These are phyloP conservation scores for Rambutsinella grinnellia DNA, from an alignment of 2,888 invertebrate species.

Conservation along the genomic window DNA sequence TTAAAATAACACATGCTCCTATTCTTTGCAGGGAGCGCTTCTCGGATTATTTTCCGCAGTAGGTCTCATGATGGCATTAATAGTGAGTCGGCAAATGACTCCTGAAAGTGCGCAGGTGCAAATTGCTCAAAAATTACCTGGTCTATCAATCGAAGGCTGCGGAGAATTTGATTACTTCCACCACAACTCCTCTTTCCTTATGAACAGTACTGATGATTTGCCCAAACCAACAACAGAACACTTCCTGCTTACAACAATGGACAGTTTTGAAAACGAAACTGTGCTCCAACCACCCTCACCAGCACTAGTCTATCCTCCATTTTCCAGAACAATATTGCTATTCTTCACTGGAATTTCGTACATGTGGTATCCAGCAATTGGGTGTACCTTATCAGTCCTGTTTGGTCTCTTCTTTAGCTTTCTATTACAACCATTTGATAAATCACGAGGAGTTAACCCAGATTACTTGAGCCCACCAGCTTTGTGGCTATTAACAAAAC, in stretches of 20 bases:
- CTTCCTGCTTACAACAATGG: background rate
- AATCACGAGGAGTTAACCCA: constrained; percentile 42
- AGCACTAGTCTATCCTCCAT: too few species aligned
- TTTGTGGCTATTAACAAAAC: constrained; percentile 38
- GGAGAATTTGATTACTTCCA: constrained; percentile 27
- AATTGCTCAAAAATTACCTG: constrained; percentile 41
- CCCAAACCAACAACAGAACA: constrained; percentile 9
- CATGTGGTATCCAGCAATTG: constrained; percentile 59
- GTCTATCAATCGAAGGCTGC: constrained; percentile 40
- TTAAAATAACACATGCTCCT: too few species aligned
- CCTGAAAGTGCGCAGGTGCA: constrained; percentile 8
- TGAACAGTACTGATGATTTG: constrained; percentile 13
- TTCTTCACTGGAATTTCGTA: constrained; percentile 38
- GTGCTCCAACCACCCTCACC: background rate
- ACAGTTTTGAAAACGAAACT: background rate
- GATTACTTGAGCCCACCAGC: constrained; percentile 57
- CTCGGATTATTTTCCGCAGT: constrained; percentile 39
- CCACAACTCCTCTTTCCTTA: constrained; percentile 22
- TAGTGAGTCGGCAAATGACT: constrained; percentile 22
- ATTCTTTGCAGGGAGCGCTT: constrained; percentile 53
- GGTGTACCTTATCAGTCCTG: constrained; percentile 24
- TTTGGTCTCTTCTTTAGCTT: constrained; percentile 55
- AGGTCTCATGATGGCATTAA: constrained; percentile 25
- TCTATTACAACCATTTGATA: constrained; percentile 28
- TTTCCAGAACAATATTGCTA: background rate